Evolutionary conservation across 1,140 invertebrate species (phyloP).

Genomic region (Drosophila ficusphila): DNA sequence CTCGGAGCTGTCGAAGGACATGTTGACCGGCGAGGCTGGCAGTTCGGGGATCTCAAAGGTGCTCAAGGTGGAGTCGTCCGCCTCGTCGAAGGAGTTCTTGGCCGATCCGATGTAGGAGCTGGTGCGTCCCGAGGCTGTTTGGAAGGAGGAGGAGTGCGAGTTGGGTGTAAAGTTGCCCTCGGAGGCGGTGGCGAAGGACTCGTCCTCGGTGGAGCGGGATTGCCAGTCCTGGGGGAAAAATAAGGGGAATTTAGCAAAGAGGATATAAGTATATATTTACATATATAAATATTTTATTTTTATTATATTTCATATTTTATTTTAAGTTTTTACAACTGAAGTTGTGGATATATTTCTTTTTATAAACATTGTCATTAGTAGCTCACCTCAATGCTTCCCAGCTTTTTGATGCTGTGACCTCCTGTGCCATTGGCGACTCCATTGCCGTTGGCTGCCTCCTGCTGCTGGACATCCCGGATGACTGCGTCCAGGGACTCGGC

Average conservation of each 20-base stretch:
- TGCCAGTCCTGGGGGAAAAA: conserved; percentile 76
- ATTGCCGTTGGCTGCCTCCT: conserved; percentile 58
- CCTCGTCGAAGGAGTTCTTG: conserved; percentile 80
- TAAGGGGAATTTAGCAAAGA: not conserved
- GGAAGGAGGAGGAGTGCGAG: conserved; percentile 88
- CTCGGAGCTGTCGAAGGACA: conserved; percentile 82
- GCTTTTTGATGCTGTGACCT: conserved; percentile 53
- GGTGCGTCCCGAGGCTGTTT: conserved; percentile 87
- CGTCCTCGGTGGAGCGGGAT: conserved; percentile 84
- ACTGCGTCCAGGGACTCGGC: conserved; percentile 88
- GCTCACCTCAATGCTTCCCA: conserved; percentile 75
- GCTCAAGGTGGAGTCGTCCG: conserved; percentile 72
- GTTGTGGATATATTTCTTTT: no score
- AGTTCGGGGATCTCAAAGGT: conserved; percentile 75
- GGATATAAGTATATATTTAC: not conserved
- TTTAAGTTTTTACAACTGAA: not conserved
- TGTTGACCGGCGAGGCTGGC: conserved; percentile 67
- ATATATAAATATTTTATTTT: no score
- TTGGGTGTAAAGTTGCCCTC: conserved; percentile 87
- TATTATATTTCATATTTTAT: no score
- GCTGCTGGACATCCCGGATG: conserved; percentile 85
- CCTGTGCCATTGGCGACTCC: not conserved
- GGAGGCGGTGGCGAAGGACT: conserved; percentile 89
- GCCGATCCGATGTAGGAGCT: conserved; percentile 85
- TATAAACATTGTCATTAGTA: no score